Evolutionary conservation across 2,888 invertebrate genomes (phyloP).

Genomic region (Lutraria lutraria): DNA sequence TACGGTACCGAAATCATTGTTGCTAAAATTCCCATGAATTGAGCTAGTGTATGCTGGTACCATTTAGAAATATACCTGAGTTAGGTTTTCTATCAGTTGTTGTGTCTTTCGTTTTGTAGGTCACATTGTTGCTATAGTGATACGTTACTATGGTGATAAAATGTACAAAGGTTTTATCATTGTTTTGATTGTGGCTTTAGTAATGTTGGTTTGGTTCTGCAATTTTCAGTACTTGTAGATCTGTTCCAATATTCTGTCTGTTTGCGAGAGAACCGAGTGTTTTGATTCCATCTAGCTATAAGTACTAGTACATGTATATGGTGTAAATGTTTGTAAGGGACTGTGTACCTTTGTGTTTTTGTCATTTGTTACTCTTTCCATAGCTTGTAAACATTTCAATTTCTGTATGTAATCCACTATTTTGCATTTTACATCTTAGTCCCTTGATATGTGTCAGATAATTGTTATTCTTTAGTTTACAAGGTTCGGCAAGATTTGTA

Average conservation of each 20-base stretch:
- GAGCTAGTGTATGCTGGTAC: background rate
- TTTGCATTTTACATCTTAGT: conserved; percentile 21
- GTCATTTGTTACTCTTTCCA: conserved; percentile 6
- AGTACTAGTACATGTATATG: no score
- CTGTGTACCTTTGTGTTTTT: conserved; percentile 29
- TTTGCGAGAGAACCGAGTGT: background rate
- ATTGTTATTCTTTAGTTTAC: conserved; percentile 33
- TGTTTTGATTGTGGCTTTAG: background rate
- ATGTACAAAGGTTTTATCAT: background rate
- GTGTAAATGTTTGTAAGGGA: conserved; percentile 34
- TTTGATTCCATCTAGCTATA: conserved; percentile 1
- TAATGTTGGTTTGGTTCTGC: background rate
- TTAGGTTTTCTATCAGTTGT: background rate
- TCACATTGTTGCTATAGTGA: background rate
- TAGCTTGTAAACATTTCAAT: background rate
- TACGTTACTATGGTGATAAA: background rate
- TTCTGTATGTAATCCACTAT: conserved; percentile 21
- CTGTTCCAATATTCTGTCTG: background rate
- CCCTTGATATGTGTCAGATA: conserved; percentile 13
- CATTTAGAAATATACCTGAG: background rate
- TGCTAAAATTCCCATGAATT: no score
- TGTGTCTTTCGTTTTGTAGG: background rate
- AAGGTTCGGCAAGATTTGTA: conserved; percentile 29
- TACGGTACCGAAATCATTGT: no score
- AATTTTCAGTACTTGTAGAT: background rate